Percentiles rank a stretch among this genome's conserved stretches.
These are phyloP conservation scores for Drosophila ercepeae DNA, from an alignment of 1,140 invertebrate species.

Conservation along the genomic window DNA sequence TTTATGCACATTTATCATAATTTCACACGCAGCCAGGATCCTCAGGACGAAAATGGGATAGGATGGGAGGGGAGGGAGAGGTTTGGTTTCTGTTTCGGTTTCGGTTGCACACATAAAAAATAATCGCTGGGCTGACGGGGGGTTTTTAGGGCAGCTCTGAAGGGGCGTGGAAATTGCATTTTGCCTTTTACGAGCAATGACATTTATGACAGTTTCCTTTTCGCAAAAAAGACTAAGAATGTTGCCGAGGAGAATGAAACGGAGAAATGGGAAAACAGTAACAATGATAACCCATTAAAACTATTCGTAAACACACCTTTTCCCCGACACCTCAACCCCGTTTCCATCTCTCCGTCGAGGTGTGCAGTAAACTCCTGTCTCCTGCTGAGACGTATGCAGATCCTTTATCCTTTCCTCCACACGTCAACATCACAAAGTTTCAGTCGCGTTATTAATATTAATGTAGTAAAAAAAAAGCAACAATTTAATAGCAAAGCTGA, in stretches of 20 bases:
- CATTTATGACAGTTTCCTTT: slow-evolving; percentile 70
- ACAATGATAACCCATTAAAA: slow-evolving; percentile 79
- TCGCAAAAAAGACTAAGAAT: slow-evolving; percentile 1
- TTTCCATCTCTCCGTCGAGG: background rate
- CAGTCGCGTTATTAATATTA: slow-evolving; percentile 72
- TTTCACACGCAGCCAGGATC: slow-evolving; percentile 76
- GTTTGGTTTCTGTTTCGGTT: slow-evolving; percentile 54
- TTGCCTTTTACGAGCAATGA: slow-evolving; percentile 78
- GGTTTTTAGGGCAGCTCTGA: slow-evolving; percentile 22
- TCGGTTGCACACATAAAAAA: slow-evolving; percentile 66
- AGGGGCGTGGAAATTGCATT: slow-evolving; percentile 72
- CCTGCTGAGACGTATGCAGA: slow-evolving; percentile 41
- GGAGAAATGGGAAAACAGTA: slow-evolving; percentile 38
- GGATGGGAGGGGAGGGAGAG: slow-evolving; percentile 22
- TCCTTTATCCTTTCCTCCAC: slow-evolving; percentile 45
- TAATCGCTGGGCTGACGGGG: slow-evolving; percentile 50
- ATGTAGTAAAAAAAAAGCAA: slow-evolving; percentile 20
- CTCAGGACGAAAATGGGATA: slow-evolving; percentile 39
- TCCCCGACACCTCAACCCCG: background rate
- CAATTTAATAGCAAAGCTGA: slow-evolving; percentile 24
- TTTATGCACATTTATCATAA: slow-evolving; percentile 82
- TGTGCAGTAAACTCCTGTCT: slow-evolving; percentile 11
- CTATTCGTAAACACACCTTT: slow-evolving; percentile 77
- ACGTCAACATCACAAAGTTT: slow-evolving; percentile 62
- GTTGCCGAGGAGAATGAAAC: slow-evolving; percentile 20